Base-by-base conservation (phyloP, 2,113 vertebrate species). In the Gobius niger region DNA sequence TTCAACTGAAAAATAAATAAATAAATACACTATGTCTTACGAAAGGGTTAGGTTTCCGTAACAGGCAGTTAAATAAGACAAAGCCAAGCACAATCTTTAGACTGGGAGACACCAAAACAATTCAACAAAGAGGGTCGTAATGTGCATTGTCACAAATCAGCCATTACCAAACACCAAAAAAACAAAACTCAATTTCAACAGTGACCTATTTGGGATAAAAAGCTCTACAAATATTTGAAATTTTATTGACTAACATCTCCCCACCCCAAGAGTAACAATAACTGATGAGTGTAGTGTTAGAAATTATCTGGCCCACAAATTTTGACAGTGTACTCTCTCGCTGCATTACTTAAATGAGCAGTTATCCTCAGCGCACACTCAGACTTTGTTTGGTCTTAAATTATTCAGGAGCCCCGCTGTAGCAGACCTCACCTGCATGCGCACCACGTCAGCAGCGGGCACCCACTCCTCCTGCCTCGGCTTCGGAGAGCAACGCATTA, bases 371-470 rank as follows among this genome's bases (percentile, higher is more conserved):
- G 83, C 40, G 12, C 81, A 85, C 77, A 75, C 73, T 70, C 68
- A 82, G 71, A 79, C 82, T 79, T 89, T 88, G 81, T 87, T 90
- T 85, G 80, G 77, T 83, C 71, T 90, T 89, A 74, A 90, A 90
- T 91, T 85, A 90, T 90, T 89, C 88, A 91, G 67, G 52, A 78
- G 61, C 65, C 81, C 82, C 79, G 83, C 82, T 66, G 73, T 82
- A 81, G 83, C 78, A 78, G 80, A 82, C 74, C 73, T 65, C 59
- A 59, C 69, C 65, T 75, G 82, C 82, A 88, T 87, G 78, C 89
- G 76, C 76, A 66, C 82, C 83, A 88, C 83, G 76, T 90, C 80
- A 75, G 51, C 52, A 54, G 52, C 47, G 15, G 24, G 52, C 13
- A 65, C 73, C 75, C 65, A 68, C 80, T 42, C 47, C 75, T 77